Evolutionary conservation across 2,113 vertebrate genomes (phyloP).

Genomic region (Crotophaga sulcirostris): DNA sequence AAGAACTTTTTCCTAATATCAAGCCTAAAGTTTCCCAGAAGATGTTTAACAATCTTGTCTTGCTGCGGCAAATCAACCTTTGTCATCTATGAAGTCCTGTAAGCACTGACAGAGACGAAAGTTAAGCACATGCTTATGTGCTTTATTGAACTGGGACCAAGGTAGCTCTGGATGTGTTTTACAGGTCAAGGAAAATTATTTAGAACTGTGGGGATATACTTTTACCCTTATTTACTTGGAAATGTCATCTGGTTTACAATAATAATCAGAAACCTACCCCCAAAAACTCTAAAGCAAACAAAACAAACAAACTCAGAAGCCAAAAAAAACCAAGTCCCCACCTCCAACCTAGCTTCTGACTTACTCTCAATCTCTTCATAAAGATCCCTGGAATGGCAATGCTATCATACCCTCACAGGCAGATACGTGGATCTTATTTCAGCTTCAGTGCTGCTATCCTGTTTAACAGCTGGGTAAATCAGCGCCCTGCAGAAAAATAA

Average conservation of each 20-base stretch:
- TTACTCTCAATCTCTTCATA: background rate
- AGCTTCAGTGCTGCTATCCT: background rate
- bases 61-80: background rate
- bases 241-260: background rate
- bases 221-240: background rate
- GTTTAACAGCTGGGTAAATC: background rate
- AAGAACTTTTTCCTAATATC: too few species aligned
- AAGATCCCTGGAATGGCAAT: background rate
- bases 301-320: background rate
- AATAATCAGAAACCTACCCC: background rate
- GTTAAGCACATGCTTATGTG: background rate
- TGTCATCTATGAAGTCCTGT: background rate
- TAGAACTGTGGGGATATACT: background rate
- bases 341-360: background rate
- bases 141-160: background rate
- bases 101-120: background rate
- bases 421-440: background rate
- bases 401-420: background rate
- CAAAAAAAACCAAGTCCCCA: background rate
- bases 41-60: background rate
- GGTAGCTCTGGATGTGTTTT: background rate
- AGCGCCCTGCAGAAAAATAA: background rate
- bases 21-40: too few species aligned
- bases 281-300: background rate
- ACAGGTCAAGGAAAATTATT: background rate